Conservation (phyloP, 2,113 vertebrate genomes). For the Rousettus leschenaultii region DNA sequence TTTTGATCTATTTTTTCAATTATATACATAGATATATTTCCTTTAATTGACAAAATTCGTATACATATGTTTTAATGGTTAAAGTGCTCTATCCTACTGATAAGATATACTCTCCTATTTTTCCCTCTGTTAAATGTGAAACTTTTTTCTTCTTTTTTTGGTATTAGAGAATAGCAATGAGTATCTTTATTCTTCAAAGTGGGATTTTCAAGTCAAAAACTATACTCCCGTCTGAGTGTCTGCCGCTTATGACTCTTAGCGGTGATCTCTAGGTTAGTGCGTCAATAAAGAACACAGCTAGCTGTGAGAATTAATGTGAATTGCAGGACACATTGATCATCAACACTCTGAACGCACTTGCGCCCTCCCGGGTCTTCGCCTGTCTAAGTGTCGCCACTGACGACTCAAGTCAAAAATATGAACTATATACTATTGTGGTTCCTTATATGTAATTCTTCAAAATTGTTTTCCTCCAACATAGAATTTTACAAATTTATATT, state of each 20-base stretch:
- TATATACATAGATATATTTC: not conserved
- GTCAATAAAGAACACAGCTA: too few relatives aligned
- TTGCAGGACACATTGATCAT: not conserved
- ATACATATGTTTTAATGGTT: not conserved
- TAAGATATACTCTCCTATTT: not conserved
- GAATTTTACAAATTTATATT: not conserved
- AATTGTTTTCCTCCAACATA: not conserved
- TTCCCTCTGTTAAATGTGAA: not conserved
- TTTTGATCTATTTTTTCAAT: not conserved
- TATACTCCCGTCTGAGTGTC: too few relatives aligned
- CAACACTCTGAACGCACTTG: slow-evolving; percentile 66
- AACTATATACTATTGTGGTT: not conserved
- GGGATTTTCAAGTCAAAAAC: not conserved
- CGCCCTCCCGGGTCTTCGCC: not conserved
- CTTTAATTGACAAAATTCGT: not conserved
- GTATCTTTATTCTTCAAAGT: not conserved
- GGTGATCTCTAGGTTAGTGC: too few relatives aligned
- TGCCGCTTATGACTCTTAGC: too few relatives aligned
- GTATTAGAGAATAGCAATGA: not conserved
- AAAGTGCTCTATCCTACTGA: not conserved
- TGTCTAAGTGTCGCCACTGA: not conserved
- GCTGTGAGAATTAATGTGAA: too few relatives aligned
- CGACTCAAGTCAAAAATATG: not conserved
- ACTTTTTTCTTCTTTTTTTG: not conserved
- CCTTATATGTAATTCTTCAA: not conserved